Conservation (phyloP, 2,888 invertebrate species). For the Arenicola marina region DNA sequence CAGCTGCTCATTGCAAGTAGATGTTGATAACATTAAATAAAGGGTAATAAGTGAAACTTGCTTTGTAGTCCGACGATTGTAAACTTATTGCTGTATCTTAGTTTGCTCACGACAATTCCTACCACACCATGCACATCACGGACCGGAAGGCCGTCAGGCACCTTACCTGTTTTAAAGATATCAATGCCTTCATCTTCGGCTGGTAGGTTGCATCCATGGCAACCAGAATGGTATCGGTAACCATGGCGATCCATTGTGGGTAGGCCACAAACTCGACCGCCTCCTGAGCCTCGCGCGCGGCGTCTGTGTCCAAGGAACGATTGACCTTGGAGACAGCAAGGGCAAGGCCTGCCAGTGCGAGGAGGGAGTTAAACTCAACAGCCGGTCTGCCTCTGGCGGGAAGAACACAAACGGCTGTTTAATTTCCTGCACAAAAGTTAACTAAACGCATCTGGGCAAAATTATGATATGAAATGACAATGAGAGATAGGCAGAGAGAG, state of each 20-base stretch:
- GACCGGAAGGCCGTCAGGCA: too few species aligned
- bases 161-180: too few species aligned
- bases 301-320: constrained; percentile 16
- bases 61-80: too few species aligned
- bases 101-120: too few species aligned
- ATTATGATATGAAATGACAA: neutral
- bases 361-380: constrained; percentile 48
- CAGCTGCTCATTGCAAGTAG: too few species aligned
- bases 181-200: too few species aligned
- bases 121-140: too few species aligned
- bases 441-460: neutral
- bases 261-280: constrained; percentile 44
- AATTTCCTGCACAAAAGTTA: neutral
- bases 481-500: neutral
- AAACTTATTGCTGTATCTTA: too few species aligned
- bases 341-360: constrained; percentile 46
- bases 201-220: too few species aligned
- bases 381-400: constrained; percentile 47
- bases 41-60: too few species aligned
- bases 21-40: too few species aligned
- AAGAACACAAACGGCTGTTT: constrained; percentile 1
- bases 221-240: constrained; percentile 47
- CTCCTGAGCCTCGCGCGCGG: constrained; percentile 32
- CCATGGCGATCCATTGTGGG: constrained; percentile 47
- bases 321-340: constrained; percentile 37